A percentile compares a stretch with the other conserved stretches of the same genome.
Evolutionary conservation across 2,888 invertebrate genomes (phyloP).

Genomic region (Amphiduros pacificus): DNA sequence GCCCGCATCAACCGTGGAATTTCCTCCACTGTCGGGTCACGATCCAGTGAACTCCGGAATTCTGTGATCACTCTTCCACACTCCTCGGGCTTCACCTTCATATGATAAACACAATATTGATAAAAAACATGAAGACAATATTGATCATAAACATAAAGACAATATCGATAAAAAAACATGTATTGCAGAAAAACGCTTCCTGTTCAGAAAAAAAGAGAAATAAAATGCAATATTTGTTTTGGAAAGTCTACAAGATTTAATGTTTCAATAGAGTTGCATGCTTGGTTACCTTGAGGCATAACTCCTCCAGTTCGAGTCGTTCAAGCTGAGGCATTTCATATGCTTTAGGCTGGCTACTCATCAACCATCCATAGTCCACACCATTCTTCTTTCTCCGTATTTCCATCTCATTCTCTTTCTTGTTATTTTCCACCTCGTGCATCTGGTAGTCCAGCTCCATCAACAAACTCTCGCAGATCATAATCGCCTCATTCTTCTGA

Average conservation of each 20-base stretch:
- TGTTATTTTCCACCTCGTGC: conserved; percentile 37
- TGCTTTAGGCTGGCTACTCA: conserved; percentile 34
- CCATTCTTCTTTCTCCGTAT: conserved; percentile 36
- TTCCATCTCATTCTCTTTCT: conserved; percentile 38
- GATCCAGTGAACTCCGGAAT: conserved; percentile 43
- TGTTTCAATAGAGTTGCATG: too few species aligned
- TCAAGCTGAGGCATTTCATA: conserved; percentile 53
- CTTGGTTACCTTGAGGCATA: conserved; percentile 31
- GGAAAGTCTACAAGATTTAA: too few species aligned
- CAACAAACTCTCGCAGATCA: conserved; percentile 25
- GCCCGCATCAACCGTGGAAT: conserved; percentile 45
- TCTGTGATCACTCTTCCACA: conserved; percentile 44
- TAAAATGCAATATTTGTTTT: neutral
- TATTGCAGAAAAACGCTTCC: too few species aligned
- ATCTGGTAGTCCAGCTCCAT: conserved; percentile 29
- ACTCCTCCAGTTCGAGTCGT: conserved; percentile 50
- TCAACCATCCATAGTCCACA: conserved; percentile 56
- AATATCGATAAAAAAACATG: too few species aligned
- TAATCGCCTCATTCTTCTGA: conserved; percentile 13
- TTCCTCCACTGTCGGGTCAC: conserved; percentile 39
- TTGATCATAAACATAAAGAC: too few species aligned
- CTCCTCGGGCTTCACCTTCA: conserved; percentile 46
- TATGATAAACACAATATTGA: neutral
- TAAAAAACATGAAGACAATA: too few species aligned
- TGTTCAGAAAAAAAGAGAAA: neutral